phyloP scores from a whole-genome alignment of 2,113 vertebrate species.

The Spermophilus dauricus region DNA sequence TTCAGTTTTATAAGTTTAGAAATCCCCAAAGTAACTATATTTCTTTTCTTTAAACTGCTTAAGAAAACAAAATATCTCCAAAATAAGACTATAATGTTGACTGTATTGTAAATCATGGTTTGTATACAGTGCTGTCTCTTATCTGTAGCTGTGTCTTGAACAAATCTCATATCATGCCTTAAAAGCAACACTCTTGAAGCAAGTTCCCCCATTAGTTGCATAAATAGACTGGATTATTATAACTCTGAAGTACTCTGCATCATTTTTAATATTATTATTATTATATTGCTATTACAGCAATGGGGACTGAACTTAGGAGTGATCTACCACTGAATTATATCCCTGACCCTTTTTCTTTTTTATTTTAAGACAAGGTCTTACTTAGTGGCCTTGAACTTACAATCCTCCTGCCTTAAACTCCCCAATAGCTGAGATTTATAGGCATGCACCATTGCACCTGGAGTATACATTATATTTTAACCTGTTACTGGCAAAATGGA shows the following conservation, averaged over 20 bases:
- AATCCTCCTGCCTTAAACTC: no score
- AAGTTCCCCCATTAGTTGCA: background rate
- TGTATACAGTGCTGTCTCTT: background rate
- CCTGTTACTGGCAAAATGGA: background rate
- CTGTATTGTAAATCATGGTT: no score
- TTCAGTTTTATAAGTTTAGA: background rate
- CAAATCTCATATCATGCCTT: background rate
- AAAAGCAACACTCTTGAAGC: background rate
- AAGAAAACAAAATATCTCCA: background rate
- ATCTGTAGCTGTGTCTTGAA: accelerated
- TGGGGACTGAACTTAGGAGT: no score
- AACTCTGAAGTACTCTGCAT: background rate
- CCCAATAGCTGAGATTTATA: no score
- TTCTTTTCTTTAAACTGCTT: background rate
- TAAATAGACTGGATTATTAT: background rate
- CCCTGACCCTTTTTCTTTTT: no score
- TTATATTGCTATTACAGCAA: no score
- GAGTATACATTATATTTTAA: background rate
- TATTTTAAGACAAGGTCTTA: no score
- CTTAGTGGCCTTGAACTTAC: no score
- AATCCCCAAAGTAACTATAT: background rate
- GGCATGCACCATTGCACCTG: no score
- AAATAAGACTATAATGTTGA: background rate
- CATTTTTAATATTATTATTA: background rate
- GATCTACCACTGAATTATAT: no score